phyloP scores from a whole-genome alignment of 2,888 invertebrate species.

The Lepetodrilus schrolli region DNA sequence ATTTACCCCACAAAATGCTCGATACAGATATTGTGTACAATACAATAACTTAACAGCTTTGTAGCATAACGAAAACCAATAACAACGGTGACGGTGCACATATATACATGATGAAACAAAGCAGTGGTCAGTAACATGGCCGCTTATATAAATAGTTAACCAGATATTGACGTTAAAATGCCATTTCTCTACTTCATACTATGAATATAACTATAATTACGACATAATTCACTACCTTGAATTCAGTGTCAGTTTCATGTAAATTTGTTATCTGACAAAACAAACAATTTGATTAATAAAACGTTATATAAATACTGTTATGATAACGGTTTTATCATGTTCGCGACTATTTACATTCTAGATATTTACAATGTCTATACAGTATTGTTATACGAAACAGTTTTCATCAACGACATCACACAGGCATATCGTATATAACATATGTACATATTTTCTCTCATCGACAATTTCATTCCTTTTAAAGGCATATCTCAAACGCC shows the following conservation, averaged over 20 bases:
- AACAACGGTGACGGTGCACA: neutral
- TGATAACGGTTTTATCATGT: too few species aligned
- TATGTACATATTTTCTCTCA: neutral
- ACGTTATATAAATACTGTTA: too few species aligned
- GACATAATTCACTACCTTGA: too few species aligned
- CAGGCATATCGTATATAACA: too few species aligned
- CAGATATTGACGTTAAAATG: neutral
- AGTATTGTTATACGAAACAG: neutral
- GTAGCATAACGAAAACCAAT: neutral
- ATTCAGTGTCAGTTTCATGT: too few species aligned
- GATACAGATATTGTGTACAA: neutral
- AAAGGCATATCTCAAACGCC: neutral
- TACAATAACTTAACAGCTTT: neutral
- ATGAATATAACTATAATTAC: too few species aligned
- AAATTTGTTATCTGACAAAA: too few species aligned
- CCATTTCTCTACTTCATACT: neutral
- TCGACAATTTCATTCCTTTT: neutral
- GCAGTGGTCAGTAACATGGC: neutral
- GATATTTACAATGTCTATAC: too few species aligned
- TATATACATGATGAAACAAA: constrained; percentile 5
- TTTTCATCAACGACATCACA: too few species aligned
- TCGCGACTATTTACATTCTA: too few species aligned
- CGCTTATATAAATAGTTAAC: neutral
- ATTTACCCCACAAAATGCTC: constrained; percentile 2
- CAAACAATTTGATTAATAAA: too few species aligned